phyloP scores from a whole-genome alignment of 2,888 invertebrate genomes.

The Thymelicus acteon region DNA sequence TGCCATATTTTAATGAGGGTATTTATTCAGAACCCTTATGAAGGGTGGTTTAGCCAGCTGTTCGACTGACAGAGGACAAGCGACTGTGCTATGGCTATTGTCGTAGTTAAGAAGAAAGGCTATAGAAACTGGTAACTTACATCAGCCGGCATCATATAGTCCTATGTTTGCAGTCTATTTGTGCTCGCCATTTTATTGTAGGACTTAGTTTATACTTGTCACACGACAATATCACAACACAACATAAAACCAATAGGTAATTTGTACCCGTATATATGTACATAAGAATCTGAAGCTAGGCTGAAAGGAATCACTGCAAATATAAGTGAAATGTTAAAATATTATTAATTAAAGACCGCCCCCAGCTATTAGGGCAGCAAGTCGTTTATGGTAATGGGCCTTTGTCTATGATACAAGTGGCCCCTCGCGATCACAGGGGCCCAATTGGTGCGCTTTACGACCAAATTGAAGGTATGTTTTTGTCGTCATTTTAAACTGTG shows the following conservation, averaged over 20 bases:
- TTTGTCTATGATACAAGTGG: conserved; percentile 27
- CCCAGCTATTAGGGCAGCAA: not conserved
- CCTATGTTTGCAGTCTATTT: too few relatives aligned
- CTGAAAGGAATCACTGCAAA: too few relatives aligned
- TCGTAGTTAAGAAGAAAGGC: too few relatives aligned
- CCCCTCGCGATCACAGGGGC: conserved; percentile 14
- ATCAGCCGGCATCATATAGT: too few relatives aligned
- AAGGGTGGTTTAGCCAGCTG: conserved; percentile 18
- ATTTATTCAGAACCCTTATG: conserved; percentile 26
- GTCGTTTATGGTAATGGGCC: conserved; percentile 14
- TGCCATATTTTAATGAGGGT: conserved; percentile 29
- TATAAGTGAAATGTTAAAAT: not conserved
- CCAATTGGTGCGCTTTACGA: conserved; percentile 27
- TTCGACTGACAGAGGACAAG: not conserved
- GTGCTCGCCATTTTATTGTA: too few relatives aligned
- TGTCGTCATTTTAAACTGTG: conserved; percentile 20
- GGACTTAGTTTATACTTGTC: too few relatives aligned
- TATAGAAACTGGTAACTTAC: too few relatives aligned
- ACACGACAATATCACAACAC: too few relatives aligned
- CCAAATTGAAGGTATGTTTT: conserved; percentile 28
- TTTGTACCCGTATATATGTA: too few relatives aligned
- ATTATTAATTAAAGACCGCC: not conserved
- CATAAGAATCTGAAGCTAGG: too few relatives aligned
- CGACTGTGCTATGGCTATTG: not conserved
- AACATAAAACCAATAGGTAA: too few relatives aligned